Evolutionary conservation across 2,113 vertebrate species (phyloP).

Genomic region (Mustela lutreola): DNA sequence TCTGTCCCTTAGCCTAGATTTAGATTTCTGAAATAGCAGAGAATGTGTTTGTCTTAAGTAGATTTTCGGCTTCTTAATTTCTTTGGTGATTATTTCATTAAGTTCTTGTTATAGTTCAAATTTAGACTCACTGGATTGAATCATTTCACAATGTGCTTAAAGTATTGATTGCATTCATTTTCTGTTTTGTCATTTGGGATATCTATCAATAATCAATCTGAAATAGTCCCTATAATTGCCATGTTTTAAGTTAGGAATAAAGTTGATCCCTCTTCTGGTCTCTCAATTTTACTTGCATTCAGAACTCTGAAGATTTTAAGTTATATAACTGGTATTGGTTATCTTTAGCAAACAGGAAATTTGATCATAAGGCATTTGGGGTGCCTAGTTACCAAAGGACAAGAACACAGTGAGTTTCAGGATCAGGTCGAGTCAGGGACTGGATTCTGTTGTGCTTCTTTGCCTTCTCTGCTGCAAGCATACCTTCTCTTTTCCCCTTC

Average conservation of each 20-base stretch:
- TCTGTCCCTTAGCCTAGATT: not conserved
- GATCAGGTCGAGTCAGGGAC: not conserved
- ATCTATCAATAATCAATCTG: not conserved
- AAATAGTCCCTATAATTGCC: not conserved
- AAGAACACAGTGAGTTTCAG: not conserved
- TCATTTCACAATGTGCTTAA: not conserved
- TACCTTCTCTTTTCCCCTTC: not conserved
- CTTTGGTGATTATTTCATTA: not conserved
- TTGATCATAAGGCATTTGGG: not conserved
- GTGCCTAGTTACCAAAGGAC: not conserved
- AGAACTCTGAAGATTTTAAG: not conserved
- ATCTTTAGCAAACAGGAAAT: not conserved
- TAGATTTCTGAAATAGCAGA: not conserved
- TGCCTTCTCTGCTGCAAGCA: not conserved
- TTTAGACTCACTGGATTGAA: not conserved
- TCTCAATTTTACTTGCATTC: slow-evolving; percentile 23
- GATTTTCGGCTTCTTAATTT: not conserved
- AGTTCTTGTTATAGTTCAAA: not conserved
- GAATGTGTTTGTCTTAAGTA: not conserved
- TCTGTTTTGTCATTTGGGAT: not conserved
- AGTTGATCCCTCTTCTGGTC: not conserved
- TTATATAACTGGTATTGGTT: not conserved
- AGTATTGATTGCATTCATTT: not conserved
- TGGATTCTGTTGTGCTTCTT: not conserved
- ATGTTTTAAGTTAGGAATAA: slow-evolving; percentile 19